Evolutionary conservation across 2,888 invertebrate species (phyloP), one percentile per base, ranked within the genome.

Genomic region (Epicampocera succincta): DNA sequence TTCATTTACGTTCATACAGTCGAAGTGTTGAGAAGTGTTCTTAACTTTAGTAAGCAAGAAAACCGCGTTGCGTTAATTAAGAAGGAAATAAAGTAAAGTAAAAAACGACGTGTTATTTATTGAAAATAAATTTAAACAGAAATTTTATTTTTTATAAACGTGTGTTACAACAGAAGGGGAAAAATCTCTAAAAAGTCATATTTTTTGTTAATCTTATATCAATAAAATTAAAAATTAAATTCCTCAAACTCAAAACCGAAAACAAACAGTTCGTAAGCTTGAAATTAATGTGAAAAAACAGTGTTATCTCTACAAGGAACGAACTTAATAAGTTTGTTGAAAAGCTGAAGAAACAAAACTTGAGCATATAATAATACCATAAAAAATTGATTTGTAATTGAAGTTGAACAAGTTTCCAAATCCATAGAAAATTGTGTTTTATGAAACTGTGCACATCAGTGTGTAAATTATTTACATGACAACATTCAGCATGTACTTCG

Each of bases 11-110:
- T 87, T 87, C 86, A 85, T 84, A 86, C 87, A 86, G 85, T 86
- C 87, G 86, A 88, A 87, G 88, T 86, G 88, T 89, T 88, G 85
- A 89, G 88, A 90, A 87, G 82, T 82, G 74, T 82, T 82, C 82
- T 82, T 71, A 78, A 78, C 82, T 71, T 65, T 61, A 74, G 17
- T 40, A 40, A 61, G 48, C n/a, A 52, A 17, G 21, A 42, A 79
- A 76, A 19, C 40, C 66, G 69, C 77, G 46, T 76, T 50, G 63
- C 72, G 52, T 73, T 58, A 29, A 61, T n/a, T n/a, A n/a, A n/a
- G n/a, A n/a, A n/a, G n/a, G n/a, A n/a, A n/a, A n/a, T n/a, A 63
- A 78, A 13, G 46, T 17, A 11, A 38, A 56, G 46, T 52, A 65
- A 19, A 75, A 76, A 80, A 82, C 52, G 19, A 19, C 42, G 72